phyloP scores from a whole-genome alignment of 2,113 vertebrate species.

The Podocnemis expansa region DNA sequence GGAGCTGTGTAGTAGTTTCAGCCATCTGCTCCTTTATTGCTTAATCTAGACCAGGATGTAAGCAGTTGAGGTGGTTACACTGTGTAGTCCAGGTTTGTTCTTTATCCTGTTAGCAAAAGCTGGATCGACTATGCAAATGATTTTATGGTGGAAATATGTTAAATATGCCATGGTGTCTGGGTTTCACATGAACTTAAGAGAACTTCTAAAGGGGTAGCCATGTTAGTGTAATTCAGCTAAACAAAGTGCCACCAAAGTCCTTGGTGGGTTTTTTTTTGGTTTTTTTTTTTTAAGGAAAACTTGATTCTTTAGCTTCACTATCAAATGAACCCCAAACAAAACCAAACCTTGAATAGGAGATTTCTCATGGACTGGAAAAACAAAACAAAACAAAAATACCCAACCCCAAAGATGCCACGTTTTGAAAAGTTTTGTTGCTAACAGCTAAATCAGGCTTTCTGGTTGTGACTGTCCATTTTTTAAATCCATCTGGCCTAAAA shows the following conservation, averaged over 20 bases:
- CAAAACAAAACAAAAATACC: background rate
- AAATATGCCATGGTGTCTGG: background rate
- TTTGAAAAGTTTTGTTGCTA: background rate
- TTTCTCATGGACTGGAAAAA: background rate
- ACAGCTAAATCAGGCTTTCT: no score
- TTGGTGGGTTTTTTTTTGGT: no score
- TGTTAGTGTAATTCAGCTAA: no score
- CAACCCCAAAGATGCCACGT: background rate
- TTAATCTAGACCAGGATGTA: background rate
- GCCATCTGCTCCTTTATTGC: background rate
- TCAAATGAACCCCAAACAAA: background rate
- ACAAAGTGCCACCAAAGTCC: no score
- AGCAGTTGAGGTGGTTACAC: background rate
- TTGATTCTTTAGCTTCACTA: background rate
- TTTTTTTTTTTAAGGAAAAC: no score
- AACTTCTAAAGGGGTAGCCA: no score
- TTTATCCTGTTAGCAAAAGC: background rate
- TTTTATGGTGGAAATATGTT: background rate
- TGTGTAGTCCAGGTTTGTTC: background rate
- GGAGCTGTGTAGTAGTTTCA: background rate
- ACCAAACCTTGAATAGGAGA: background rate
- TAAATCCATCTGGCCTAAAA: no score
- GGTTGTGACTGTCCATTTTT: no score
- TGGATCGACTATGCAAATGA: background rate
- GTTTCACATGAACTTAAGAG: background rate